Evolutionary conservation across 2,888 invertebrate genomes (phyloP), one percentile per base, ranked within the genome.

Genomic region (Zygaena filipendulae): DNA sequence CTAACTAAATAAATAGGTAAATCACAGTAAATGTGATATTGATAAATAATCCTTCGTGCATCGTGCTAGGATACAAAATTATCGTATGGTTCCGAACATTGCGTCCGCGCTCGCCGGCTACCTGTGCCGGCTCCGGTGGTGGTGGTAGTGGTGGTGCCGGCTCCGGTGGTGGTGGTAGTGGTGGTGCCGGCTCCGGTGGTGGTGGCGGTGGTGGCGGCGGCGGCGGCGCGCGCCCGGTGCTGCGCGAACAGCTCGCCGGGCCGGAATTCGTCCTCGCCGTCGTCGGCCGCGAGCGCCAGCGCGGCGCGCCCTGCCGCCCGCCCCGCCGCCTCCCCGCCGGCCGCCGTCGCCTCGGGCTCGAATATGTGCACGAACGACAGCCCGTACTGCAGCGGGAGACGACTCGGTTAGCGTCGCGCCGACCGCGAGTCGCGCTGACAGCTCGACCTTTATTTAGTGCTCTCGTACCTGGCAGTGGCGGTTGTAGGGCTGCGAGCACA

Each of bases 401-500:
- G n/a, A n/a, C n/a, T n/a, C n/a, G n/a, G n/a, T n/a, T n/a, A n/a
- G n/a, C n/a, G n/a, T n/a, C n/a, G n/a, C n/a, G n/a, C n/a, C n/a
- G n/a, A n/a, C n/a, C n/a, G n/a, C n/a, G n/a, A n/a, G n/a, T n/a
- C n/a, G n/a, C n/a, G n/a, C n/a, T n/a, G n/a, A n/a, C n/a, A n/a
- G n/a, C n/a, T n/a, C n/a, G n/a, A n/a, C n/a, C n/a, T n/a, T n/a
- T n/a, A n/a, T n/a, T n/a, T n/a, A n/a, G n/a, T n/a, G n/a, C n/a
- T n/a, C n/a, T n/a, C 10, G n/a, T 23, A 75, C 74, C 68, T 72
- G 52, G 30, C 86, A 82, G 42, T 87, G 86, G 53, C 84, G 88
- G 57, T 92, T 92, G 62, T 92, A 95, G 0, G 93, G 94, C 64
- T 96, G 96, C 3, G 88, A 85, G 64, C 94, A 95, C 3, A 92